Base-by-base conservation (phyloP, 2,113 vertebrate species). In the Delphinus delphis region DNA sequence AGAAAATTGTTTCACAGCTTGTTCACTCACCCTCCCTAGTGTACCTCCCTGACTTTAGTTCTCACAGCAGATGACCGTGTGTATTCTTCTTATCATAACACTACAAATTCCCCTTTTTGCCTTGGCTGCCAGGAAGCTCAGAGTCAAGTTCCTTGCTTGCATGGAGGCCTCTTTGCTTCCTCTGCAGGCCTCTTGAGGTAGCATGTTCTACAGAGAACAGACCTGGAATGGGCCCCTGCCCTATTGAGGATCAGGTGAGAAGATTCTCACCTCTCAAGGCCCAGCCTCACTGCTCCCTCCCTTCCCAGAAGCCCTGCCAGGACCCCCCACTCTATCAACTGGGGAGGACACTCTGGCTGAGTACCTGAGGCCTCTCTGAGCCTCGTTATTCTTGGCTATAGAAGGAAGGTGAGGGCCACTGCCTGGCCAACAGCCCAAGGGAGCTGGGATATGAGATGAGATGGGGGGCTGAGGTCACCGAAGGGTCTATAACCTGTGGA, bases 71-170 rank as follows among this genome's bases (percentile, higher is more conserved):
- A 63, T 1, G 60, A 18, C 23, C 5, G 1, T 5, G 8, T 47
- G 5, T 11, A 5, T 21, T 90, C 86, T 74, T 79, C 79, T 71
- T 60, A 87, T 31, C 44, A 5, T 28, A 18, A 36, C 20, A 8
- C 2, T 36, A 2, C 13, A 25, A 68, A 41, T 23, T 96, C 41
- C 70, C 82, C 53, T 77, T 90, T 88, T 95, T 36, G 58, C 36
- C 44, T 26, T 53, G 88, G 73, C 36, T 28, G 65, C 62, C 60
- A 95, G 87, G 86, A 95, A 92, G 67, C 96, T 96, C 44, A 17
- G 8, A 84, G 31, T 44, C 25, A 73, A 85, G 60, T 20, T 55
- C 62, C 31, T 47, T 3, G 50, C 53, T 21, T 6, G 11, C 36
- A 21, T 0, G 6, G 20, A 28, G 18, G 36, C 36, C 53, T 82